Conservation (phyloP, 92 coral and sea anemone genomes). For the Parazoanthus swiftii region DNA sequence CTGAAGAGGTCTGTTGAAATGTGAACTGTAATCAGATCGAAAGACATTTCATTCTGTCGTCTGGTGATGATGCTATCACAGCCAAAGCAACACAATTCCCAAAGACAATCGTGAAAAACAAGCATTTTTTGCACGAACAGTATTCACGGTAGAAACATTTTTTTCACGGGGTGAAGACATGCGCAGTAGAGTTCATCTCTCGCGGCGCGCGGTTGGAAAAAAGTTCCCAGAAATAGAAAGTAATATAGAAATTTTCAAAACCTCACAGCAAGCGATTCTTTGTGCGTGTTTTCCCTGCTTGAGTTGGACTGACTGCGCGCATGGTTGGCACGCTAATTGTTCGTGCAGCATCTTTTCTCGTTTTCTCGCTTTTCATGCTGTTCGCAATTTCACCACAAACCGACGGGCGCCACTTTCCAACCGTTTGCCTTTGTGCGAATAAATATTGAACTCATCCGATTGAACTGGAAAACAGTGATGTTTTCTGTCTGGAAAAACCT, state of each 20-base stretch:
- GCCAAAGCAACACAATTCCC: neutral
- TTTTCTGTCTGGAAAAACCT: neutral
- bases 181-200: conserved; percentile 26
- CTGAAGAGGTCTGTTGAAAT: conserved; percentile 28
- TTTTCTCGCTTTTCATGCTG: conserved; percentile 4
- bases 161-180: conserved; percentile 32
- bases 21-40: neutral
- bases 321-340: conserved; percentile 19
- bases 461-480: neutral
- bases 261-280: conserved; percentile 37
- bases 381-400: conserved; percentile 5
- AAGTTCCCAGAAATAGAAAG: conserved; percentile 36
- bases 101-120: neutral
- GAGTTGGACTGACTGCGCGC: neutral
- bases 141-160: conserved; percentile 13
- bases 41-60: neutral
- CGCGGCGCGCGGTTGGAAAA: conserved; percentile 38
- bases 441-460: conserved; percentile 27
- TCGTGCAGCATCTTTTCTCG: conserved; percentile 1
- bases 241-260: conserved; percentile 26
- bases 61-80: neutral
- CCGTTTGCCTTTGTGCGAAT: neutral
- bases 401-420: neutral
- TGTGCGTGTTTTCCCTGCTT: conserved; percentile 23
- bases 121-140: neutral